Evolutionary conservation across 1,140 invertebrate species (phyloP).

Genomic region (Meloidogyne floridensis): DNA sequence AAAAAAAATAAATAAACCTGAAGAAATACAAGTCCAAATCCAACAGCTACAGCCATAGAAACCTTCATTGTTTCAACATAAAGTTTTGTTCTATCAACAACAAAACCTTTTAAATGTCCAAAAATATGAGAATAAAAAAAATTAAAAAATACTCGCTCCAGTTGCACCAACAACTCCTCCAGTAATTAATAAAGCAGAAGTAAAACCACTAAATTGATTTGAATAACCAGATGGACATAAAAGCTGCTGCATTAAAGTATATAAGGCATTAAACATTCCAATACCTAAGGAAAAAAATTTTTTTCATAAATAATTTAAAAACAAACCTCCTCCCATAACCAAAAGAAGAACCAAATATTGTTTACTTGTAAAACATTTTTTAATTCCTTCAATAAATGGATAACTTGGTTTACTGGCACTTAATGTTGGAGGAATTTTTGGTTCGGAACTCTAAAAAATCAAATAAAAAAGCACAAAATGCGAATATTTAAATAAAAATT

Average conservation of each 20-base stretch:
- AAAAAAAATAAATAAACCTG: slow-evolving; percentile 38
- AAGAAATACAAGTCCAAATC: slow-evolving; percentile 61
- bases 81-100: slow-evolving; percentile 61
- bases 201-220: slow-evolving; percentile 57
- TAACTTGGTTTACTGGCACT: slow-evolving; percentile 57
- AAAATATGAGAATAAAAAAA: slow-evolving; percentile 26
- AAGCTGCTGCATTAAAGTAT: slow-evolving; percentile 64
- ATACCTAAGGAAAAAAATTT: slow-evolving; percentile 39
- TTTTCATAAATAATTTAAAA: too few species aligned
- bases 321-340: slow-evolving; percentile 56
- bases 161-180: slow-evolving; percentile 62
- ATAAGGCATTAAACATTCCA: slow-evolving; percentile 65
- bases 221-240: slow-evolving; percentile 61
- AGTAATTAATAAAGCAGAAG: slow-evolving; percentile 62
- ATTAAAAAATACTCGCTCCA: slow-evolving; percentile 40
- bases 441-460: slow-evolving; percentile 52
- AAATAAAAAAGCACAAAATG: not conserved
- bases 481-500: too few species aligned
- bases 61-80: slow-evolving; percentile 64
- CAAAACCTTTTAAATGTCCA: slow-evolving; percentile 50
- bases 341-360: slow-evolving; percentile 59
- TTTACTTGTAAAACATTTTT: slow-evolving; percentile 56
- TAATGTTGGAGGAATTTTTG: slow-evolving; percentile 60
- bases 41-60: slow-evolving; percentile 58
- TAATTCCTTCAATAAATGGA: slow-evolving; percentile 57